Percentiles rank a stretch among this genome's conserved stretches.
These are phyloP conservation scores for Cheilosia soror DNA, from an alignment of 2,888 invertebrate genomes.

Conservation along the genomic window DNA sequence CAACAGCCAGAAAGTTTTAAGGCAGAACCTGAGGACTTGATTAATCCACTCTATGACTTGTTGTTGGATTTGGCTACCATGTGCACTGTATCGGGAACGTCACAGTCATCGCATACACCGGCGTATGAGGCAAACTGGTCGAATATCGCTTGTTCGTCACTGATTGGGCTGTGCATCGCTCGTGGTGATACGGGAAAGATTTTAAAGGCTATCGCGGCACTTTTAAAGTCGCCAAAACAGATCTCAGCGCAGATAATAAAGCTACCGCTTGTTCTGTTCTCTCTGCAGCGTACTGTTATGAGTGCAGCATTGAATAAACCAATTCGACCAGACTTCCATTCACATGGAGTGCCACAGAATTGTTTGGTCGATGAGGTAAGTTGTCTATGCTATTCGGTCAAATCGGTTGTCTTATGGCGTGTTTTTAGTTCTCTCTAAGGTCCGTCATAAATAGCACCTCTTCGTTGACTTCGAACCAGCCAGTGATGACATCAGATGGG, in stretches of 20 bases:
- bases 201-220: slow-evolving; percentile 92
- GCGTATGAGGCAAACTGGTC: slow-evolving; percentile 88
- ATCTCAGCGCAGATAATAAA: slow-evolving; percentile 92
- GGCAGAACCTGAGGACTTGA: slow-evolving; percentile 85
- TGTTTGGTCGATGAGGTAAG: slow-evolving; percentile 87
- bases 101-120: slow-evolving; percentile 80
- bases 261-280: slow-evolving; percentile 93
- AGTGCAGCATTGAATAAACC: slow-evolving; percentile 94
- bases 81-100: slow-evolving; percentile 84
- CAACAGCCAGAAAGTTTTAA: slow-evolving; percentile 83
- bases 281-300: slow-evolving; percentile 94
- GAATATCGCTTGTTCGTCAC: slow-evolving; percentile 94
- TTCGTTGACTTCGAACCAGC: slow-evolving; percentile 83
- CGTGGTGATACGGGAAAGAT: slow-evolving; percentile 96
- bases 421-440: slow-evolving; percentile 80
- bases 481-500: slow-evolving; percentile 94
- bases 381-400: slow-evolving; percentile 81
- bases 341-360: slow-evolving; percentile 92
- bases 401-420: not conserved
- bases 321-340: slow-evolving; percentile 94
- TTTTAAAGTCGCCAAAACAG: slow-evolving; percentile 92
- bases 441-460: slow-evolving; percentile 84
- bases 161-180: slow-evolving; percentile 96
- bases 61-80: slow-evolving; percentile 92
- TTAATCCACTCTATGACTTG: slow-evolving; percentile 92